A percentile compares a stretch with the other conserved stretches of the same genome.
Evolutionary conservation across 2,113 vertebrate species (phyloP).

Genomic region (Cephalopholis sonnerati): DNA sequence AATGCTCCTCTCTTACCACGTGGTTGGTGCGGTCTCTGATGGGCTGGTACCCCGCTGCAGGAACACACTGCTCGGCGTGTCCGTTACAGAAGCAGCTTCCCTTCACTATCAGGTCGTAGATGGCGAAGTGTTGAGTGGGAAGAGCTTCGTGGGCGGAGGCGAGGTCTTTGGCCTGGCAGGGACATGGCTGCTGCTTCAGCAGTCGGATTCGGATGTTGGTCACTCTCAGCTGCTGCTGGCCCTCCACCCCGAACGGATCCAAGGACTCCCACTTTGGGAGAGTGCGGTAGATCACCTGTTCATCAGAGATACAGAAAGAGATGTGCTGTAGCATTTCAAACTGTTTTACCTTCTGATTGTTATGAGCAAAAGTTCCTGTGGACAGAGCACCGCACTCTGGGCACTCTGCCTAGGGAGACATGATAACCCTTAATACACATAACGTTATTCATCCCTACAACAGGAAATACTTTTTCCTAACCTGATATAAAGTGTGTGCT

Average conservation of each 20-base stretch:
- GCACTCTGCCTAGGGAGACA: too few relatives aligned
- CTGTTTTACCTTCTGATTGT: neutral
- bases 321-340: neutral
- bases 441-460: too few relatives aligned
- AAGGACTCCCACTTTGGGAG: slow-evolving; percentile 87
- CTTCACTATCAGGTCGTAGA: slow-evolving; percentile 97
- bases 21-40: slow-evolving; percentile 84
- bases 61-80: slow-evolving; percentile 92
- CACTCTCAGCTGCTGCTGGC: slow-evolving; percentile 91
- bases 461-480: too few relatives aligned
- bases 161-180: slow-evolving; percentile 82
- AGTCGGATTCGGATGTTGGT: slow-evolving; percentile 93
- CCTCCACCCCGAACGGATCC: slow-evolving; percentile 90
- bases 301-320: slow-evolving; percentile 12
- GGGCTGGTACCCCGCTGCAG: slow-evolving; percentile 86
- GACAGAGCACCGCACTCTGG: too few relatives aligned
- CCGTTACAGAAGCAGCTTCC: slow-evolving; percentile 98
- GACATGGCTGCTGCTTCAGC: slow-evolving; percentile 90
- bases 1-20: slow-evolving; percentile 82
- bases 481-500: too few relatives aligned
- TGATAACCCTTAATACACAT: too few relatives aligned
- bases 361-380: too few relatives aligned
- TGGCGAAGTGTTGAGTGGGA: slow-evolving; percentile 86
- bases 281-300: slow-evolving; percentile 94
- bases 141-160: slow-evolving; percentile 45